Evolutionary conservation across 2,888 invertebrate genomes (phyloP).

Genomic region (Leptopilina drosophilae): DNA sequence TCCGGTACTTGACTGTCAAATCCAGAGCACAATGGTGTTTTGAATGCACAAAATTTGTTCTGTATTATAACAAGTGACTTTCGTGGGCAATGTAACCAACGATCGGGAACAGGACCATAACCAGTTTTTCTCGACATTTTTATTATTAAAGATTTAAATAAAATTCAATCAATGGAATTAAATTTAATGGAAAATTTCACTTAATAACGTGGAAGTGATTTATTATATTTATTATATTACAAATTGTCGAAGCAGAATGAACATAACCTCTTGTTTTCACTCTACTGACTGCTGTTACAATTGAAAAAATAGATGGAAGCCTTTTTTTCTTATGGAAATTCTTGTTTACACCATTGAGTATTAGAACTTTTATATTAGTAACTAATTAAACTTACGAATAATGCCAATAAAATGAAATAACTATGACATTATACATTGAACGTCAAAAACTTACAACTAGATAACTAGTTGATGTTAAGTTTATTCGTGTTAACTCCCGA

Average conservation of each 20-base stretch:
- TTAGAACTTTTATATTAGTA: not conserved
- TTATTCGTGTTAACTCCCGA: too few species aligned
- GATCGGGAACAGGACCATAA: conserved; percentile 84
- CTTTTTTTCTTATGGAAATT: not conserved
- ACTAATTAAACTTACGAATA: not conserved
- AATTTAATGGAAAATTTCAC: not conserved
- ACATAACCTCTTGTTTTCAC: conserved; percentile 19
- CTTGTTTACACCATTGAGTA: not conserved
- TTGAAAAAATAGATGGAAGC: not conserved
- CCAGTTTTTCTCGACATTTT: conserved; percentile 65
- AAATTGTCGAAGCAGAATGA: not conserved
- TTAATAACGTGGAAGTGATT: not conserved
- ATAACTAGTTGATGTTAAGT: too few species aligned
- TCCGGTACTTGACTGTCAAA: conserved; percentile 92
- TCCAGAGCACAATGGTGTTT: conserved; percentile 91
- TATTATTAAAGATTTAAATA: not conserved
- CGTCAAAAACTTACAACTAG: not conserved
- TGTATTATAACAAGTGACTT: conserved; percentile 86
- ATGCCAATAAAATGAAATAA: not conserved
- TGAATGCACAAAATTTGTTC: conserved; percentile 94
- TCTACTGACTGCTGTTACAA: not conserved
- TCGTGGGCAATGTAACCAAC: conserved; percentile 93
- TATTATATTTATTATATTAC: not conserved
- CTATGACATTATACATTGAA: not conserved
- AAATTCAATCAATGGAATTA: not conserved